Conservation (phyloP, 2,888 invertebrate genomes). For the Drosophila seclusa region DNA sequence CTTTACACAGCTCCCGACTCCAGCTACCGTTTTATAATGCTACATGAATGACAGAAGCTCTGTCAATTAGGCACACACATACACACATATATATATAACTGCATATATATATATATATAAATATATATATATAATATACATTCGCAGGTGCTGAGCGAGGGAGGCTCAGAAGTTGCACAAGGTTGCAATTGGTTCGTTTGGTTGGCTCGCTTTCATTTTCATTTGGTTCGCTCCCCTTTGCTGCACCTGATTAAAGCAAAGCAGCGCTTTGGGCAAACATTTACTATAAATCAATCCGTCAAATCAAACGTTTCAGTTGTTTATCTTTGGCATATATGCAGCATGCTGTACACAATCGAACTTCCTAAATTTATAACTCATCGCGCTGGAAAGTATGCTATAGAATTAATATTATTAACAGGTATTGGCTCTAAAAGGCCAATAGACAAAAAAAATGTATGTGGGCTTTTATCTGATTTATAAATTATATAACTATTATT, state of each 20-base stretch:
- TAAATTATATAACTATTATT: background rate
- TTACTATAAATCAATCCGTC: conserved; percentile 54
- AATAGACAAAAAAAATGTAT: background rate
- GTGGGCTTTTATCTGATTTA: background rate
- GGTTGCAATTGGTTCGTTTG: conserved; percentile 47
- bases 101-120: background rate
- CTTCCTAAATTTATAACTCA: background rate
- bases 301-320: conserved; percentile 38
- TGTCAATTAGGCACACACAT: conserved; percentile 60
- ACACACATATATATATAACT: conserved; percentile 16
- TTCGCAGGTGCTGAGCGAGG: conserved; percentile 6
- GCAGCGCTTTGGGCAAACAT: conserved; percentile 44
- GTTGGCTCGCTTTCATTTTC: conserved; percentile 58
- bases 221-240: conserved; percentile 43
- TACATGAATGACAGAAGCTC: conserved; percentile 57
- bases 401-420: background rate
- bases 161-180: conserved; percentile 43
- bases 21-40: conserved; percentile 11
- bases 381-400: conserved; percentile 47
- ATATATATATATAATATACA: background rate
- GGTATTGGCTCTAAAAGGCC: background rate
- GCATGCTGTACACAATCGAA: background rate
- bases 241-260: conserved; percentile 40
- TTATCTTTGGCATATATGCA: conserved; percentile 4
- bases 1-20: conserved; percentile 32